Evolutionary conservation across 2,797 vertebrate species (phyloP).

Genomic region (Peromyscus attwateri): DNA sequence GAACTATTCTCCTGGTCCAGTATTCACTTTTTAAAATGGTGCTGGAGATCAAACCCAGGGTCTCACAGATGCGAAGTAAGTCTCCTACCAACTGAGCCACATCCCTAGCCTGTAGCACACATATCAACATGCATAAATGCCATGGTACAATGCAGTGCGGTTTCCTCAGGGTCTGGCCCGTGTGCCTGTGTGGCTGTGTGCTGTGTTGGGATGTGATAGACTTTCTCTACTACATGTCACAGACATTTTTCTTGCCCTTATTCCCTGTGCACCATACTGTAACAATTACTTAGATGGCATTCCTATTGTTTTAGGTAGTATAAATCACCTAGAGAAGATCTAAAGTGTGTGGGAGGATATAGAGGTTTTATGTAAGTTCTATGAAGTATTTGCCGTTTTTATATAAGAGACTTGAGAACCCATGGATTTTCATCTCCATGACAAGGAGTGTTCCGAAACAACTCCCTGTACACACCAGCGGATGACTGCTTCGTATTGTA

Average conservation of each 20-base stretch:
- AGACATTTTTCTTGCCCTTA: neutral
- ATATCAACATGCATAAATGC: neutral
- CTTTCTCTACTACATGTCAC: too few species aligned
- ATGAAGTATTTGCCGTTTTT: neutral
- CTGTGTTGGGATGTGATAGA: neutral
- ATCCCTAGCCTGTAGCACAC: neutral
- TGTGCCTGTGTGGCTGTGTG: neutral
- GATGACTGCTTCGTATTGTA: neutral
- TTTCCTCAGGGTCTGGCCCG: neutral
- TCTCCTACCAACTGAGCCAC: neutral
- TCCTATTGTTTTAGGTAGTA: neutral
- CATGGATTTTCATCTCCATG: neutral
- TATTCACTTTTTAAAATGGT: neutral
- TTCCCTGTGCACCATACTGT: neutral
- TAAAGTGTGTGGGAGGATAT: neutral
- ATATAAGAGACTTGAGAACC: neutral
- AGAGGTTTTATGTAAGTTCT: neutral
- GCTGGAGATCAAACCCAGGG: neutral
- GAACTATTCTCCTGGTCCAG: neutral
- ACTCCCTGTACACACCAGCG: neutral
- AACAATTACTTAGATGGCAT: too few species aligned
- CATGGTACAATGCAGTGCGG: accelerated
- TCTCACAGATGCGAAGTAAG: neutral
- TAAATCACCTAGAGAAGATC: neutral
- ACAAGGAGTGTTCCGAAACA: neutral